Conservation (phyloP, 1,140 invertebrate genomes). For the Apis mellifera region DNA sequence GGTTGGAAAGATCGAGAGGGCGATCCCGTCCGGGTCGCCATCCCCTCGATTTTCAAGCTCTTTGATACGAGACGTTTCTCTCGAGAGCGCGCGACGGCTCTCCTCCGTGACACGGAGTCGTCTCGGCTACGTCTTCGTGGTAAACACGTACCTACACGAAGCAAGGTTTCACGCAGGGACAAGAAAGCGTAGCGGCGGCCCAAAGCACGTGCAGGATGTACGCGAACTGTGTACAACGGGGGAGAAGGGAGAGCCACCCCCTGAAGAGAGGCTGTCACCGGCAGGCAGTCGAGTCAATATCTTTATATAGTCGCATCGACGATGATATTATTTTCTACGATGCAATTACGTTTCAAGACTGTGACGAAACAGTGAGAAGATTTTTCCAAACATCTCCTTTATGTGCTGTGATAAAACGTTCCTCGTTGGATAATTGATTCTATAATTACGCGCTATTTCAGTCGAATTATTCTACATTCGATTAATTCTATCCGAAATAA, state of each 20-base stretch:
- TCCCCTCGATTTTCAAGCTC: conserved; percentile 60
- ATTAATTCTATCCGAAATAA: too few relatives aligned
- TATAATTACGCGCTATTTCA: neutral
- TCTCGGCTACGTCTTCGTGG: conserved; percentile 31
- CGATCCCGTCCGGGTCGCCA: conserved; percentile 41
- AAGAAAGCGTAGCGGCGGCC: conserved; percentile 22
- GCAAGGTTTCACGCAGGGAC: conserved; percentile 16
- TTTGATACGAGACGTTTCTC: conserved; percentile 57
- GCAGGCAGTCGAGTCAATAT: conserved; percentile 72
- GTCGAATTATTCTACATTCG: neutral
- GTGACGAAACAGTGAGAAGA: too few relatives aligned
- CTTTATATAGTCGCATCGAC: conserved; percentile 70
- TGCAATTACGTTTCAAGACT: conserved; percentile 41
- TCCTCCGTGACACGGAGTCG: conserved; percentile 36
- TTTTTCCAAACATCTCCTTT: too few relatives aligned
- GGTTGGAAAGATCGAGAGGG: conserved; percentile 40
- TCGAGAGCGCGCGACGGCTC: conserved; percentile 31
- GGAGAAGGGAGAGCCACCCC: conserved; percentile 51
- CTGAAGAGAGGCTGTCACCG: conserved; percentile 71
- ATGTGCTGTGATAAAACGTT: too few relatives aligned
- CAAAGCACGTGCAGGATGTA: conserved; percentile 58
- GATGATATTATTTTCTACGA: conserved; percentile 70
- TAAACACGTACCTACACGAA: conserved; percentile 33
- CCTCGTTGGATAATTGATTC: too few relatives aligned
- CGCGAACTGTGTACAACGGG: conserved; percentile 51